These are phyloP conservation scores for Stichopus horrens DNA, from an alignment of 53 echinoderm and acorn worm species.

Conservation along the genomic window DNA sequence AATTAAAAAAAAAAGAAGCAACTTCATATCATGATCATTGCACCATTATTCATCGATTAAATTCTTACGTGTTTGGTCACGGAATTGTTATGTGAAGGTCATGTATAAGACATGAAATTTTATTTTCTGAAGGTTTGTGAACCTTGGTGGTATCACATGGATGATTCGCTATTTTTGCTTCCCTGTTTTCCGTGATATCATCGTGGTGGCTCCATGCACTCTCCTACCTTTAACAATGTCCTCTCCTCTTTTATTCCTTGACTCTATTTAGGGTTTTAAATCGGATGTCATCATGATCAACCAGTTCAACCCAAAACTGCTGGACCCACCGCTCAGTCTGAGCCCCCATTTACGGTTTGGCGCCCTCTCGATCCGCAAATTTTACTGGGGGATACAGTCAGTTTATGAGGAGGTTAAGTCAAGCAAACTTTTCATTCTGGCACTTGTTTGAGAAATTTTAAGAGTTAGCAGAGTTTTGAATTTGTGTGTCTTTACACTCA, in stretches of 20 bases:
- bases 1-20: too few relatives aligned
- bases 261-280: constrained; percentile 71
- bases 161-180: too few relatives aligned
- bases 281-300: constrained; percentile 77
- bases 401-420: constrained; percentile 65
- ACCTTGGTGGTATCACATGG: too few relatives aligned
- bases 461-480: background rate
- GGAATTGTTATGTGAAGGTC: too few relatives aligned
- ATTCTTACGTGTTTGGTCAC: too few relatives aligned
- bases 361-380: constrained; percentile 77
- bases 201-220: too few relatives aligned
- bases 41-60: too few relatives aligned
- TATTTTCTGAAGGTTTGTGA: too few relatives aligned
- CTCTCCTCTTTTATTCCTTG: background rate
- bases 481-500: background rate
- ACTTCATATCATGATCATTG: too few relatives aligned
- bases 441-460: background rate
- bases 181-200: too few relatives aligned
- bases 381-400: constrained; percentile 86
- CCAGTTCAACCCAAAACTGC: constrained; percentile 87
- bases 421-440: background rate
- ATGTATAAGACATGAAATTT: too few relatives aligned
- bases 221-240: background rate
- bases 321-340: constrained; percentile 85
- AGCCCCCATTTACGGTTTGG: constrained; percentile 91